A percentile compares a stretch with the other conserved stretches of the same genome.
Conservation (phyloP, 2,888 invertebrate species). For the Sphaerophoria taeniata region DNA sequence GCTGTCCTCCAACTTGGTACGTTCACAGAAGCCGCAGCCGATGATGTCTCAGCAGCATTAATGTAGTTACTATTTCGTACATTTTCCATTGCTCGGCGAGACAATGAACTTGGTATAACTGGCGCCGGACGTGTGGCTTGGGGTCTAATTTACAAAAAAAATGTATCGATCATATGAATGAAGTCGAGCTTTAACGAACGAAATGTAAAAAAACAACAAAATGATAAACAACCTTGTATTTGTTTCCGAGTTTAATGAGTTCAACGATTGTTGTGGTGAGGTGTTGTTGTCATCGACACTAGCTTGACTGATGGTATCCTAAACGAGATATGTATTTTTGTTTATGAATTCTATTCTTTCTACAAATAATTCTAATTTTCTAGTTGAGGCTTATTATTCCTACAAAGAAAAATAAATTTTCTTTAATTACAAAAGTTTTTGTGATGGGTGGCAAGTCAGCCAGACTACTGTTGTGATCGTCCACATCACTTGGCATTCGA, state of each 20-base stretch:
- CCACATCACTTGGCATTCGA: constrained; percentile 52
- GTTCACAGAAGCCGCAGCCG: constrained; percentile 27
- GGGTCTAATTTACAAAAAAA: constrained; percentile 27
- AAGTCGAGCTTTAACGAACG: constrained; percentile 24
- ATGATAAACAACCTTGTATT: constrained; percentile 48
- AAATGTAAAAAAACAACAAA: neutral
- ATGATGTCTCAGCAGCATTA: constrained; percentile 59
- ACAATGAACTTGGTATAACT: constrained; percentile 70
- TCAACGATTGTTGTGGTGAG: constrained; percentile 76
- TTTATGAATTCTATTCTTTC: constrained; percentile 16
- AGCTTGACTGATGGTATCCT: constrained; percentile 78
- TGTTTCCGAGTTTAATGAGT: constrained; percentile 73
- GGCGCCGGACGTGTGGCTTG: constrained; percentile 61
- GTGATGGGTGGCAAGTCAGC: constrained; percentile 64
- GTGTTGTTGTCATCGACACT: constrained; percentile 77
- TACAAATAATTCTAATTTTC: neutral
- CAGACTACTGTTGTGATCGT: constrained; percentile 58
- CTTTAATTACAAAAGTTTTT: constrained; percentile 78
- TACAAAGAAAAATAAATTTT: constrained; percentile 54
- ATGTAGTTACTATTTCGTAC: constrained; percentile 70
- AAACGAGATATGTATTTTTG: constrained; percentile 57
- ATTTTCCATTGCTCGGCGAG: constrained; percentile 76
- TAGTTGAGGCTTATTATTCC: constrained; percentile 8
- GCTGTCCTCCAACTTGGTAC: constrained; percentile 33
- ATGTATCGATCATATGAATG: constrained; percentile 26